A percentile compares a stretch with the other conserved stretches of the same genome.
These are phyloP conservation scores for Pangasianodon gigas DNA, from an alignment of 2,113 vertebrate species.

Conservation along the genomic window DNA sequence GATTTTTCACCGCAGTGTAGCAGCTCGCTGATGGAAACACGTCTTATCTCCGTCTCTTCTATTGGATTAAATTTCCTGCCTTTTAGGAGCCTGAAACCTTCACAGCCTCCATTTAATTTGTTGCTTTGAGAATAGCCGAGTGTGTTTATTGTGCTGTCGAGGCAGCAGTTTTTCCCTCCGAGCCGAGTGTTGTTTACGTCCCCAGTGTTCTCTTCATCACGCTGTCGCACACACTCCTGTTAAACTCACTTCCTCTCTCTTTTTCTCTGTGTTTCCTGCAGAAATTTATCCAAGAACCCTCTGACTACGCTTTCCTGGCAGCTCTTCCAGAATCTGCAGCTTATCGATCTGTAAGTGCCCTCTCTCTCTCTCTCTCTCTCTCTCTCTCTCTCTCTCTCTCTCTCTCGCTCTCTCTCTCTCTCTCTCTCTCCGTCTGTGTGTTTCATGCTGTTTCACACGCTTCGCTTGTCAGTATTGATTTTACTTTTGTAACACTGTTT, in stretches of 20 bases:
- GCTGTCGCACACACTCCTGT: not conserved
- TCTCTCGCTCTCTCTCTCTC: not conserved
- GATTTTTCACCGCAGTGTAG: not conserved
- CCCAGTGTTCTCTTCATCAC: conserved; percentile 45
- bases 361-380: not conserved
- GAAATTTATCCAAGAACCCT: conserved; percentile 87
- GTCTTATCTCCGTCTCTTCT: conserved; percentile 37
- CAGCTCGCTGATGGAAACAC: conserved; percentile 31
- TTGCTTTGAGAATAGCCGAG: conserved; percentile 58
- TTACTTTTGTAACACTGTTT: not conserved
- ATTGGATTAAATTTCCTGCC: conserved; percentile 50
- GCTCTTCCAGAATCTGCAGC: conserved; percentile 85
- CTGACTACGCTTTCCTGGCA: conserved; percentile 85
- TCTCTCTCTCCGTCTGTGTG: not conserved
- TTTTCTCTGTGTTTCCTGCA: conserved; percentile 58
- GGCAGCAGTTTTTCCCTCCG: conserved; percentile 3
- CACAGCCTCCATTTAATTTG: conserved; percentile 54
- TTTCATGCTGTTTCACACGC: not conserved
- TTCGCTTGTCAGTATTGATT: not conserved
- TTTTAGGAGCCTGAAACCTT: conserved; percentile 48
- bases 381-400: not conserved
- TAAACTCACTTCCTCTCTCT: conserved; percentile 34
- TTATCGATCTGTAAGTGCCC: conserved; percentile 84
- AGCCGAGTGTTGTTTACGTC: conserved; percentile 15
- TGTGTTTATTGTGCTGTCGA: conserved; percentile 51